Evolutionary conservation across 2,797 vertebrate genomes (phyloP), one percentile per base, ranked within the genome.

Genomic region (Myripristis murdjan): DNA sequence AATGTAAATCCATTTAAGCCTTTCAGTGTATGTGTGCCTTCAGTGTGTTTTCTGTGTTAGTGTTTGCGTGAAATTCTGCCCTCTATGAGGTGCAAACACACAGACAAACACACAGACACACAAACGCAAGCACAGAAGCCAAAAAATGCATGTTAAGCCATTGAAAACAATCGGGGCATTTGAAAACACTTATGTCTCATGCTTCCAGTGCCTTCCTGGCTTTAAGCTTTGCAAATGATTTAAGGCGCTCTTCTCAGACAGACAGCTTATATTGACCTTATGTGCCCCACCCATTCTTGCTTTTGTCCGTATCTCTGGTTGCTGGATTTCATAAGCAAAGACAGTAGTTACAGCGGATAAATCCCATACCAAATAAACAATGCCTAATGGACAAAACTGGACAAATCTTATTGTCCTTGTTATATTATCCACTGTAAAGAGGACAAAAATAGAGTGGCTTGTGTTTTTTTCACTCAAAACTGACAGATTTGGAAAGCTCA

Each of bases 171-270:
- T 37, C 16, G 43, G 9, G 16, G 22, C 47, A 62, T 75, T 74
- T 65, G 4, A 64, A 68, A 65, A 55, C 33, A 39, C 37, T 39
- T 11, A 24, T 9, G 5, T 14, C 20, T 51, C n/a, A 20, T 20
- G 5, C 37, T 39, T 20, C 23, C 20, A 51, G 23, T 5, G 20
- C 48, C 5, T 51, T 51, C 3, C 20, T 12, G 9, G 72, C 2
- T 37, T 52, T 47, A 67, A 70, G 53, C 60, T 35, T 22, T 49
- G 49, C 51, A 73, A 69, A 58, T 69, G 56, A 41, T 79, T 56
- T 47, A 22, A 57, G 41, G 43, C 31, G 52, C 52, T 77, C 22
- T 76, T 75, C 64, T 70, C 4, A 73, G 64, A 52, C 22, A 11
- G 54, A 48, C 22, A 24, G 55, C 22, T 49, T 44, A 44, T 33